These are phyloP conservation scores for Clunio marinus DNA, from an alignment of 2,888 invertebrate species.

Conservation along the genomic window DNA sequence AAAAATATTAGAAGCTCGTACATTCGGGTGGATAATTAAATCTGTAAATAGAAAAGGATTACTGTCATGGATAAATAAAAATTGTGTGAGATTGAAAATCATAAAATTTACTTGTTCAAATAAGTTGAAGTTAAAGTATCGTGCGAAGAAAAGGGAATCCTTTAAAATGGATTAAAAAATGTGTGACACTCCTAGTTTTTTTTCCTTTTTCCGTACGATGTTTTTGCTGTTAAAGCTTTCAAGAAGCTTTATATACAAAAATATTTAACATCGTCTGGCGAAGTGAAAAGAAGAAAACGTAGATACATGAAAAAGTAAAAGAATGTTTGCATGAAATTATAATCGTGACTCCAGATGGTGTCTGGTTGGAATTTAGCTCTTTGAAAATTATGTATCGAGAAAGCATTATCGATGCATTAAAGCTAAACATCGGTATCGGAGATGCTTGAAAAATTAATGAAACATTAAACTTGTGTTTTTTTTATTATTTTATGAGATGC, in stretches of 20 bases:
- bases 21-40: conserved; percentile 5
- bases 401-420: background rate
- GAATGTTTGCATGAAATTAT: background rate
- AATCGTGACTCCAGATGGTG: background rate
- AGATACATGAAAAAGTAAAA: background rate
- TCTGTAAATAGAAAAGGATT: background rate
- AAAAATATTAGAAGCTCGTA: conserved; percentile 3
- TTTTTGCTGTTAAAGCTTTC: no score
- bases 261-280: background rate
- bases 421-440: no score
- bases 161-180: conserved; percentile 21
- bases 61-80: no score
- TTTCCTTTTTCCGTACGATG: background rate
- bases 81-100: no score
- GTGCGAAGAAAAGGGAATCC: no score
- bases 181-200: conserved; percentile 33
- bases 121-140: no score
- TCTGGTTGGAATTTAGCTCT: background rate
- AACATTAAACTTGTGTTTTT: no score
- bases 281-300: background rate
- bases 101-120: no score
- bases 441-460: background rate
- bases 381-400: background rate
- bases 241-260: no score
- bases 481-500: no score